Percentiles rank a stretch among this genome's conserved stretches.
These are phyloP conservation scores for Panulirus ornatus DNA, from an alignment of 1,140 invertebrate species.

Conservation along the genomic window DNA sequence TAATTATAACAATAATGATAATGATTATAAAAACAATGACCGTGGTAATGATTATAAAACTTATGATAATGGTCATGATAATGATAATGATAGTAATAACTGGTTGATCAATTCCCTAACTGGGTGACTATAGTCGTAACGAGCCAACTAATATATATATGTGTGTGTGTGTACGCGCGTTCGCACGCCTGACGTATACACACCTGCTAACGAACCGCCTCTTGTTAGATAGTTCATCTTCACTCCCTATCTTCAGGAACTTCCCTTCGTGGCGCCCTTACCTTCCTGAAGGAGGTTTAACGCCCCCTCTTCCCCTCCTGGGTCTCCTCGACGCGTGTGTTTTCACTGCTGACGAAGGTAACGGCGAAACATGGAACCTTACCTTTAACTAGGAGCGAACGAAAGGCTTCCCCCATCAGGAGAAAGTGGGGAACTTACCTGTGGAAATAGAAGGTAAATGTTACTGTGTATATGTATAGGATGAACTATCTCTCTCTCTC, in stretches of 20 bases:
- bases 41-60: neutral
- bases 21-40: neutral
- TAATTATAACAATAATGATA: neutral
- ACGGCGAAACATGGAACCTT: neutral
- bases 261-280: neutral
- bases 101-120: too few species aligned
- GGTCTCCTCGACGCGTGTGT: too few species aligned
- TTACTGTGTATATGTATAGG: neutral
- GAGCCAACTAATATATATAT: too few species aligned
- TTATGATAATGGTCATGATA: slow-evolving; percentile 8
- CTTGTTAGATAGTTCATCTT: neutral
- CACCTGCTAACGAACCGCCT: too few species aligned
- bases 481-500: neutral
- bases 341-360: neutral
- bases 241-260: neutral
- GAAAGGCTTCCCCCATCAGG: neutral
- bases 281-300: neutral
- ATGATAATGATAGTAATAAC: slow-evolving; percentile 24
- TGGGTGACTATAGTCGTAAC: too few species aligned
- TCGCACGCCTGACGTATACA: too few species aligned
- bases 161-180: too few species aligned
- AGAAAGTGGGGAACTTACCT: neutral
- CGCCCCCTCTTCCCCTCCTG: too few species aligned
- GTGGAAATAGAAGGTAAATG: neutral
- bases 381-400: neutral